These are phyloP conservation scores for Reinhardtius hippoglossoides DNA, from an alignment of 2,113 vertebrate genomes.

Conservation along the genomic window DNA sequence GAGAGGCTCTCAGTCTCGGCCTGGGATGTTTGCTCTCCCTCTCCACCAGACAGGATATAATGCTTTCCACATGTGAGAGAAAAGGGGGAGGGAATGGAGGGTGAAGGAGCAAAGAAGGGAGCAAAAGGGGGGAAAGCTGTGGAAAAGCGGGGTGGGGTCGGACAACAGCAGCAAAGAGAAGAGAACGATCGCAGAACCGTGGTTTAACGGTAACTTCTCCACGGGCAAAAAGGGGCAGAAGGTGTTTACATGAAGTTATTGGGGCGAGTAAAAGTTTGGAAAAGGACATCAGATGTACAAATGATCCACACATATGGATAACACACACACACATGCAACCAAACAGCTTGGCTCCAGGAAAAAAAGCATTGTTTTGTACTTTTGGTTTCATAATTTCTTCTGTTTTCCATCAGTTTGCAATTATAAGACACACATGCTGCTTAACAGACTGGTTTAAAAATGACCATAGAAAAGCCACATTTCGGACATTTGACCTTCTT, in stretches of 20 bases:
- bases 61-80: constrained; percentile 84
- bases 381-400: too few species aligned
- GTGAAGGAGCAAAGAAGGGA: constrained; percentile 28
- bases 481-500: neutral
- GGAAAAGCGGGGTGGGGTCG: constrained; percentile 26
- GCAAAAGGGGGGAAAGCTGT: constrained; percentile 9
- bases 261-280: neutral
- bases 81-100: constrained; percentile 2
- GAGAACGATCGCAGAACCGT: neutral
- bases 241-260: neutral
- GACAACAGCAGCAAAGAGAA: constrained; percentile 10
- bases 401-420: too few species aligned
- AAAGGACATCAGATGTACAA: neutral
- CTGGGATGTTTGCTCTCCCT: constrained; percentile 77
- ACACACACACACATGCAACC: neutral
- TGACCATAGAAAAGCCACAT: neutral
- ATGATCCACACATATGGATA: neutral
- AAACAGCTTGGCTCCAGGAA: too few species aligned
- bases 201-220: neutral
- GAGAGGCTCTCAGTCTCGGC: constrained; percentile 59
- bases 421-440: neutral
- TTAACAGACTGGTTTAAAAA: neutral
- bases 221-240: neutral
- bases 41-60: constrained; percentile 85
- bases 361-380: neutral